Evolutionary conservation across 1,140 invertebrate genomes (phyloP), one percentile per base, ranked within the genome.

Genomic region (Chrysoperla carnea): DNA sequence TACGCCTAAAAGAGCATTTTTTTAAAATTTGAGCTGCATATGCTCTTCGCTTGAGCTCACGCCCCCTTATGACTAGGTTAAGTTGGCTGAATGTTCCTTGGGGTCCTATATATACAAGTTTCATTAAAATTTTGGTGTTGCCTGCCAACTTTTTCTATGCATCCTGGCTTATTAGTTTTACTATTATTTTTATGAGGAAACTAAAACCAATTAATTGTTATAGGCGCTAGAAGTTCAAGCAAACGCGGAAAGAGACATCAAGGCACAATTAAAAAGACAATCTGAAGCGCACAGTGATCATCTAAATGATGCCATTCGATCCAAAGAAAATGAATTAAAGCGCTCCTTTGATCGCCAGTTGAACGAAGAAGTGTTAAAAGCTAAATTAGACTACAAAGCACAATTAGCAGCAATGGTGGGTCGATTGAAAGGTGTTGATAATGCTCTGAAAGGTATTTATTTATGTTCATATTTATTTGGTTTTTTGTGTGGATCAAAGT

Each of bases 371-470:
- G 49, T 83, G 6, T 72, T 78, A 40, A 58, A 66, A 39, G 87
- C 79, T 51, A 73, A 72, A 42, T 73, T 68, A 29, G 69, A 64
- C 58, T 84, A 78, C 60, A 82, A 88, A 58, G 64, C 72, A 37
- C 78, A 92, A 55, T 62, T 95, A 9, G 82, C 82, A 3, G 73
- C 71, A 1, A 78, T 89, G 61, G 70, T 90, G 23, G 84, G 83
- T 13, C 77, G 85, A 54, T 63, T 94, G 40, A 75, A 76, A 46
- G 91, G 87, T n/a, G 79, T 96, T 46, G 85, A 94, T 61, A 67
- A 77, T 36, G 85, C 85, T 1, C 67, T 96, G 4, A 80, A 84
- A 70, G 73, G 89, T 91, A 58, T 71, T 72, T 61, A 29, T 11
- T 11, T 11, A 33, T 3, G 1, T 37, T 13, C 12, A n/a, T 35